These are phyloP conservation scores for Dugesia japonica DNA, from an alignment of 2,888 invertebrate species.

Conservation along the genomic window DNA sequence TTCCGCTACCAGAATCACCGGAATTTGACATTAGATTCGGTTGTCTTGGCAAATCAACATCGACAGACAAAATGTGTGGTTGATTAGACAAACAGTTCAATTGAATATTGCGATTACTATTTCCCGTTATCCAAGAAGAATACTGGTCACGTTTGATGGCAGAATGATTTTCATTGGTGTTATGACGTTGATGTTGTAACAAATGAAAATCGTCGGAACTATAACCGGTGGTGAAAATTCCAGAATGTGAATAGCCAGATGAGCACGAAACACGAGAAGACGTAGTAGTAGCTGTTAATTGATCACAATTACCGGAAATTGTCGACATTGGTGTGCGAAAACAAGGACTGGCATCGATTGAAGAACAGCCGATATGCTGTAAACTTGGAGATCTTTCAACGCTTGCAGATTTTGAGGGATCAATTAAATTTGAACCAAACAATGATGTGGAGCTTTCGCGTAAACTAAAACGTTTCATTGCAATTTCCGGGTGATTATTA, in stretches of 20 bases:
- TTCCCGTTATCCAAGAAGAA: not conserved
- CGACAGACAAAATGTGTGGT: not conserved
- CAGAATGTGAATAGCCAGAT: conserved; percentile 1
- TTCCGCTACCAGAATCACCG: conserved; percentile 14
- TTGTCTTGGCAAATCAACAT: conserved; percentile 9
- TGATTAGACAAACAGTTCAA: not conserved
- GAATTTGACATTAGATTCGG: not conserved
- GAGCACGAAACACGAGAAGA: not conserved
- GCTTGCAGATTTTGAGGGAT: not conserved
- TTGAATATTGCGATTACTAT: conserved; percentile 7
- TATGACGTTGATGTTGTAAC: not conserved
- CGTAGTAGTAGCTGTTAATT: not conserved
- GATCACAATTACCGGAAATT: not conserved
- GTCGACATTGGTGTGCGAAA: conserved; percentile 1
- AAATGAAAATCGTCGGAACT: conserved; percentile 11
- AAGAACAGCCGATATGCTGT: conserved; percentile 20
- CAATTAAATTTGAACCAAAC: not conserved
- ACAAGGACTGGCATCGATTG: conserved; percentile 9
- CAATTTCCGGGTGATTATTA: not conserved
- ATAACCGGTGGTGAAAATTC: conserved; percentile 10
- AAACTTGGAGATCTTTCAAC: not conserved
- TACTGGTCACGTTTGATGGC: conserved; percentile 6
- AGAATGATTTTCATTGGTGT: not conserved
- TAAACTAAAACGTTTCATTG: conserved; percentile 9
- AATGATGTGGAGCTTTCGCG: not conserved